Evolutionary conservation across 92 coral and sea anemone genomes (phyloP).

Genomic region (Umimayanthus chanpuru): DNA sequence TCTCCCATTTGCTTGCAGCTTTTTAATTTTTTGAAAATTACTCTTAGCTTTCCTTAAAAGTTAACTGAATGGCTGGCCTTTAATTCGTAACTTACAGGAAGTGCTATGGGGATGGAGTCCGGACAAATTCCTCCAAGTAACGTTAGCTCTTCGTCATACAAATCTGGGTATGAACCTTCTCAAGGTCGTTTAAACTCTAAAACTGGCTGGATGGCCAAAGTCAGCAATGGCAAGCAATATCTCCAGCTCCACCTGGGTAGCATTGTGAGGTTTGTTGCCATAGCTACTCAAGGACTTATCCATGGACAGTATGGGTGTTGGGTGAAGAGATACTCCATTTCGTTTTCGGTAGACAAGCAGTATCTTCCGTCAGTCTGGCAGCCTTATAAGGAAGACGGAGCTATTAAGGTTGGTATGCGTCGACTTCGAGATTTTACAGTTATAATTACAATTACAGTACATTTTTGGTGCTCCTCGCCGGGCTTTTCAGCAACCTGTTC

Average conservation of each 20-base stretch:
- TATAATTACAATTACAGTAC: too few species aligned
- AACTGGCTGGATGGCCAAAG: slow-evolving; percentile 16
- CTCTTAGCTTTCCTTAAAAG: too few species aligned
- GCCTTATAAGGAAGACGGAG: slow-evolving; percentile 16
- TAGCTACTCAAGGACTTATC: slow-evolving; percentile 18
- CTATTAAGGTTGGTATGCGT: not conserved
- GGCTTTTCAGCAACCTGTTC: too few species aligned
- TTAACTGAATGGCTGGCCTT: not conserved
- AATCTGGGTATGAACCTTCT: slow-evolving; percentile 10
- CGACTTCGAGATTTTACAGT: too few species aligned
- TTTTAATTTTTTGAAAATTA: too few species aligned
- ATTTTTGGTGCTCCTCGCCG: too few species aligned
- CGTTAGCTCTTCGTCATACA: not conserved
- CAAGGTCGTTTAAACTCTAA: slow-evolving; percentile 13
- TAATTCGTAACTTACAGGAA: not conserved
- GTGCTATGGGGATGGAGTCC: slow-evolving; percentile 29
- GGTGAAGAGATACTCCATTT: slow-evolving; percentile 3
- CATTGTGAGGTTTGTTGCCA: not conserved
- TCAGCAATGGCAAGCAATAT: not conserved
- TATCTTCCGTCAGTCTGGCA: not conserved
- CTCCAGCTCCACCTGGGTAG: slow-evolving; percentile 1
- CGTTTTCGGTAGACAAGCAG: not conserved
- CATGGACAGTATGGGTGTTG: not conserved
- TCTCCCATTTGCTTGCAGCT: too few species aligned
- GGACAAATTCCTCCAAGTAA: not conserved